A percentile compares a stretch with the other conserved stretches of the same genome.
phyloP scores from a whole-genome alignment of 2,797 vertebrate genomes.

The Oryzias sinensis region DNA sequence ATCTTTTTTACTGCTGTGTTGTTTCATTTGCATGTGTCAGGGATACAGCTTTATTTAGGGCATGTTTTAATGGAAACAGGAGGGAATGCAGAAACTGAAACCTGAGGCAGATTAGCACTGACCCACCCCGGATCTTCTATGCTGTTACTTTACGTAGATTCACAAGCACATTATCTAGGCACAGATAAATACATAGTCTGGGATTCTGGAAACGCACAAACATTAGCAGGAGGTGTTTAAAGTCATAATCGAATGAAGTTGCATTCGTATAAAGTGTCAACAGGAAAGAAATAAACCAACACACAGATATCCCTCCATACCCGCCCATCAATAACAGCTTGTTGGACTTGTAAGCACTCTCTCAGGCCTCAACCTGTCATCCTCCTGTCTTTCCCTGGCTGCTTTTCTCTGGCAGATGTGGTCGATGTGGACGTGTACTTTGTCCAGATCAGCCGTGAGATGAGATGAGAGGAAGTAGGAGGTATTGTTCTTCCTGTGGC shows the following conservation, averaged over 20 bases:
- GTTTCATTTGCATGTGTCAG: slow-evolving; percentile 81
- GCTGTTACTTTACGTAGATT: slow-evolving; percentile 50
- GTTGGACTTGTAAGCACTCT: slow-evolving; percentile 59
- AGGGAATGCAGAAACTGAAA: slow-evolving; percentile 70
- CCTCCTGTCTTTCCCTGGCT: slow-evolving; percentile 61
- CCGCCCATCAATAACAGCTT: slow-evolving; percentile 60
- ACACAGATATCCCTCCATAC: slow-evolving; percentile 64
- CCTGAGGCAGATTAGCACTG: slow-evolving; percentile 73
- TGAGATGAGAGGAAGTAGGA: slow-evolving; percentile 80
- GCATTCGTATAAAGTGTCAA: slow-evolving; percentile 1
- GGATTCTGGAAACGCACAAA: slow-evolving; percentile 19
- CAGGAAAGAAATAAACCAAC: slow-evolving; percentile 22
- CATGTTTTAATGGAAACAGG: slow-evolving; percentile 75
- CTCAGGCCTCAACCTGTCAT: slow-evolving; percentile 67
- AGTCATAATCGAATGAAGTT: slow-evolving; percentile 7
- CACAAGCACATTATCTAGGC: slow-evolving; percentile 33
- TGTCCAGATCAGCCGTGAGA: slow-evolving; percentile 80
- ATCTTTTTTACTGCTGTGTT: slow-evolving; percentile 71
- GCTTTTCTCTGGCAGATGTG: slow-evolving; percentile 65
- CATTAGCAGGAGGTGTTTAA: not conserved
- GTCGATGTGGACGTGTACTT: slow-evolving; percentile 75
- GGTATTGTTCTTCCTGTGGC: slow-evolving; percentile 79
- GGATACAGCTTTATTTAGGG: slow-evolving; percentile 75
- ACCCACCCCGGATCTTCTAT: slow-evolving; percentile 61
- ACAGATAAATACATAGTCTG: slow-evolving; percentile 29